A percentile compares a stretch with the other conserved stretches of the same genome.
These are phyloP conservation scores for Oscheius myriophilus DNA, from an alignment of 2,888 invertebrate genomes.

Conservation along the genomic window DNA sequence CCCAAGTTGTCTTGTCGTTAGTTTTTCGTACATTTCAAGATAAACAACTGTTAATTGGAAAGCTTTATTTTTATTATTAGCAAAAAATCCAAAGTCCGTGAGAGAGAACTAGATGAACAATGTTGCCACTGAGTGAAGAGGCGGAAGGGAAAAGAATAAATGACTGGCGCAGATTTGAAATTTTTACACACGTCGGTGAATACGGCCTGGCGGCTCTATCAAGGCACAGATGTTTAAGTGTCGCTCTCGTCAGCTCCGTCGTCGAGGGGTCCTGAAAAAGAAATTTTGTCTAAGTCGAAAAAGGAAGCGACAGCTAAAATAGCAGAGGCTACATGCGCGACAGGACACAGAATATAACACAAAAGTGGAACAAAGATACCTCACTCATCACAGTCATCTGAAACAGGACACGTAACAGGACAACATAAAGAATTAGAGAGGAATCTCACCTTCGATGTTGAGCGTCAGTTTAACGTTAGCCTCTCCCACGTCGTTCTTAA, in stretches of 20 bases:
- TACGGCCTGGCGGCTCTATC: conserved; percentile 20
- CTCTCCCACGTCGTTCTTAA: conserved; percentile 94
- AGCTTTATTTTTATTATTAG: conserved; percentile 28
- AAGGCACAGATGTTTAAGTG: conserved; percentile 47
- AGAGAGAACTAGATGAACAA: conserved; percentile 17
- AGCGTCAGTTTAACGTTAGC: conserved; percentile 94
- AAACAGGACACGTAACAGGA: conserved; percentile 5
- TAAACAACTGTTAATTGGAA: neutral
- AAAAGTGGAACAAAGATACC: neutral
- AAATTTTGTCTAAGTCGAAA: neutral
- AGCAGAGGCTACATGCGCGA: neutral
- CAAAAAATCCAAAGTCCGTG: conserved; percentile 1
- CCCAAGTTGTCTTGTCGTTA: too few species aligned
- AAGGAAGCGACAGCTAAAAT: neutral
- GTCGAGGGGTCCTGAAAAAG: conserved; percentile 65
- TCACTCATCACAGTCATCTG: conserved; percentile 22
- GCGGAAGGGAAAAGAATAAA: conserved; percentile 12
- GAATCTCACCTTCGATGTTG: conserved; percentile 88
- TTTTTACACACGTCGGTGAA: conserved; percentile 30
- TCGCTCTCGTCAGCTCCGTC: conserved; percentile 69
- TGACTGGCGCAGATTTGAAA: conserved; percentile 6
- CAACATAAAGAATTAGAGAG: conserved; percentile 69
- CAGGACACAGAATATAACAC: neutral
- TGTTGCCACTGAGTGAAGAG: conserved; percentile 15
- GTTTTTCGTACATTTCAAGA: too few species aligned